phyloP scores from a whole-genome alignment of 2,888 invertebrate species.

The Apodemia mormo region DNA sequence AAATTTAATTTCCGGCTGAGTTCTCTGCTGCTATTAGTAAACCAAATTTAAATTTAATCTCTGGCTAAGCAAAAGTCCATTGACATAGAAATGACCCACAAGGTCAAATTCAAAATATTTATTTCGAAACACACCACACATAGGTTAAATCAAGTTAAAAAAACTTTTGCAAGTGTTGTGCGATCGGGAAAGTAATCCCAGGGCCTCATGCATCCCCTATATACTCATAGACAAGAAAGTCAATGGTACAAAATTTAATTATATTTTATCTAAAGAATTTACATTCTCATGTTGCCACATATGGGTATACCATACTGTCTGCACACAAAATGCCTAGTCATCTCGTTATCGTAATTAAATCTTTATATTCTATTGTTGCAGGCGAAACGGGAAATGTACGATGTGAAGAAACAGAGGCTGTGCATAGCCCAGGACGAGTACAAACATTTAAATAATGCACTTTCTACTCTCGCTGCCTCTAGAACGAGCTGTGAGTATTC shows the following conservation, averaged over 20 bases:
- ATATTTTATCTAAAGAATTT: constrained; percentile 14
- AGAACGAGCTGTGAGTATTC: constrained; percentile 93
- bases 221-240: neutral
- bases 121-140: too few species aligned
- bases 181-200: too few species aligned
- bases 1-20: too few species aligned
- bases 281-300: constrained; percentile 16
- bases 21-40: too few species aligned
- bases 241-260: constrained; percentile 8
- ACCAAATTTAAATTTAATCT: too few species aligned
- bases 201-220: too few species aligned
- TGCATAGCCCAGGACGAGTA: constrained; percentile 97
- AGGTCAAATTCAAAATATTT: too few species aligned
- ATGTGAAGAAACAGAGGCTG: constrained; percentile 96
- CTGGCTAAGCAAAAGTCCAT: too few species aligned
- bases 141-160: too few species aligned
- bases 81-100: neutral
- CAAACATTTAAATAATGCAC: constrained; percentile 93
- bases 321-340: constrained; percentile 14
- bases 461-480: constrained; percentile 92
- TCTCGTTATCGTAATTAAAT: constrained; percentile 22
- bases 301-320: constrained; percentile 1
- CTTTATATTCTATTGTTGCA: constrained; percentile 63
- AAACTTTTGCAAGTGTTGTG: too few species aligned
- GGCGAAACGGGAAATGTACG: constrained; percentile 98